phyloP scores from a whole-genome alignment of 1,140 invertebrate genomes.

The Apocrypta bakeri region DNA sequence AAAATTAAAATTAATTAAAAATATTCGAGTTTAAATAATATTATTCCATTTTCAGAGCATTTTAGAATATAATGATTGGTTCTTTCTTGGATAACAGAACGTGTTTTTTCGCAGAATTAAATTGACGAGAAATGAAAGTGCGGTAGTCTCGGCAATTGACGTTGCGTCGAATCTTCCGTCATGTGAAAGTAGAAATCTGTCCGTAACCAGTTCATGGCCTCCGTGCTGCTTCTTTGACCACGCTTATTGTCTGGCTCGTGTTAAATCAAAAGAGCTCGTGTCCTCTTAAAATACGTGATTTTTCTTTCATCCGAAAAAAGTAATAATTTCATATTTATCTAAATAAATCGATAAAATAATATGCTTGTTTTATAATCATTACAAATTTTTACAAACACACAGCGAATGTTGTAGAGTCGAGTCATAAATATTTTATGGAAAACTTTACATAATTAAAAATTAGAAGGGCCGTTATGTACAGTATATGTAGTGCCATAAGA shows the following conservation, averaged over 20 bases:
- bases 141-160: conserved; percentile 45
- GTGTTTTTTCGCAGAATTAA: neutral
- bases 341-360: too few relatives aligned
- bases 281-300: neutral
- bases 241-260: conserved; percentile 1
- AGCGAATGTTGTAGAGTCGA: too few relatives aligned
- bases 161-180: conserved; percentile 49
- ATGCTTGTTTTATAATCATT: too few relatives aligned
- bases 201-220: conserved; percentile 53
- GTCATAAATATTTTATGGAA: too few relatives aligned
- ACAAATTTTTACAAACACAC: too few relatives aligned
- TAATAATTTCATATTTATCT: too few relatives aligned
- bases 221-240: conserved; percentile 21
- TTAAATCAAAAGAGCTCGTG: conserved; percentile 13
- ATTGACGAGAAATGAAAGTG: conserved; percentile 50
- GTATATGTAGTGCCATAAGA: too few relatives aligned
- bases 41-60: neutral
- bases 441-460: too few relatives aligned
- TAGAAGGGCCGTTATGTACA: too few relatives aligned
- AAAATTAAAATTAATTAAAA: neutral
- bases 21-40: neutral
- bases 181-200: conserved; percentile 56
- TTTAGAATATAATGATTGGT: neutral
- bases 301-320: neutral
- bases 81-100: neutral